Evolutionary conservation across 2,797 vertebrate species (phyloP).

Genomic region (Mormyrus hasselquistii): DNA sequence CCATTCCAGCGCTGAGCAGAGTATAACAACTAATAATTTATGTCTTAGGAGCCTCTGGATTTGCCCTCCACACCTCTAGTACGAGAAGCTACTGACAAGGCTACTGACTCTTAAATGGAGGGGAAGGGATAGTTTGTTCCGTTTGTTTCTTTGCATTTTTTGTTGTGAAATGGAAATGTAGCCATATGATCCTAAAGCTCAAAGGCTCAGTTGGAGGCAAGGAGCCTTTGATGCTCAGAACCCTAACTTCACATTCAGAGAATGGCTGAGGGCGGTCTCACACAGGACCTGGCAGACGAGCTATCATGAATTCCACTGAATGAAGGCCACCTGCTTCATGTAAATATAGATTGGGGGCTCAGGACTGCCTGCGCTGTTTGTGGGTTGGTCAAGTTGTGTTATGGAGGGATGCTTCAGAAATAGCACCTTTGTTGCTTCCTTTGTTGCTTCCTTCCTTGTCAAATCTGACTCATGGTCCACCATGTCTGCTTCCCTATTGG

Average conservation of each 20-base stretch:
- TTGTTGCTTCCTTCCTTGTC: neutral
- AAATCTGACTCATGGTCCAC: neutral
- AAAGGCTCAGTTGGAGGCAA: neutral
- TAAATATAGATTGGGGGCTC: neutral
- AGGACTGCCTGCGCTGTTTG: neutral
- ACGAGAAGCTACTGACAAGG: neutral
- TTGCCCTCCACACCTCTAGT: neutral
- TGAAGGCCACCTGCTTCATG: neutral
- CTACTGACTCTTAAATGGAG: neutral
- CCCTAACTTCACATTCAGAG: neutral
- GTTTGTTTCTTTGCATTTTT: neutral
- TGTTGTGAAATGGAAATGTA: constrained; percentile 9
- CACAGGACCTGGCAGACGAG: neutral
- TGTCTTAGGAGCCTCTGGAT: neutral
- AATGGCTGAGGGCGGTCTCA: neutral
- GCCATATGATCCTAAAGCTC: neutral
- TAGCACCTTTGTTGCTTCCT: neutral
- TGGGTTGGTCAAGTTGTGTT: neutral
- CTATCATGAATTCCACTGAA: neutral
- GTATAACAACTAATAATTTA: neutral
- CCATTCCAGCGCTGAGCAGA: constrained; percentile 79
- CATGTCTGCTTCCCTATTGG: neutral
- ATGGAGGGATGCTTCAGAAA: neutral
- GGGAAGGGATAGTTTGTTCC: neutral
- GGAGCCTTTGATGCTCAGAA: neutral